A percentile compares a stretch with the other conserved stretches of the same genome.
Conservation (phyloP, 2,113 vertebrate species). For the Chamaetylas fuelleborni region DNA sequence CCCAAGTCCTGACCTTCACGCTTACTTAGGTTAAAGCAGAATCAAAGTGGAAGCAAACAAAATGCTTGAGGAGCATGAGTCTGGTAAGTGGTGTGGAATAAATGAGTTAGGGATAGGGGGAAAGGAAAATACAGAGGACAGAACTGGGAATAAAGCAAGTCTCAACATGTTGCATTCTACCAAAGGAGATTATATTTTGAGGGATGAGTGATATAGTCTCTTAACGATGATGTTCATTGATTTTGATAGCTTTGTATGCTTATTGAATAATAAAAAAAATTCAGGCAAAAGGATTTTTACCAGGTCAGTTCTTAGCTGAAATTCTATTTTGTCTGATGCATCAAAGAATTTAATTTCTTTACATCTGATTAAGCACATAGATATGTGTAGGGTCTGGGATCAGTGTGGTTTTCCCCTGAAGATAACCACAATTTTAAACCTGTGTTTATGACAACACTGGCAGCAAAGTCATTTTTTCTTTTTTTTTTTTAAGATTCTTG, state of each 20-base stretch:
- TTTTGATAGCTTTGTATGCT: background rate
- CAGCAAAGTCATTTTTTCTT: background rate
- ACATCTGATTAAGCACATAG: background rate
- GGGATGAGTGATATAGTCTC: background rate
- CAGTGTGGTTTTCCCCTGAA: background rate
- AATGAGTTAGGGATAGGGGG: background rate
- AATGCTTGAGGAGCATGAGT: background rate
- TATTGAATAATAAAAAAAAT: background rate
- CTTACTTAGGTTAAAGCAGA: background rate
- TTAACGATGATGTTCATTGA: background rate
- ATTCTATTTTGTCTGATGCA: background rate
- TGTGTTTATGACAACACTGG: background rate
- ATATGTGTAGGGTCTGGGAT: accelerated
- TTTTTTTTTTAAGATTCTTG: background rate
- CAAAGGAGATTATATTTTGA: background rate
- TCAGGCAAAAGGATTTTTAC: background rate
- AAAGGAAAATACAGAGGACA: background rate
- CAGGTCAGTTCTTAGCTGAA: background rate
- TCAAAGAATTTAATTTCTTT: background rate
- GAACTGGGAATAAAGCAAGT: background rate
- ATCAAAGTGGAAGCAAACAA: background rate
- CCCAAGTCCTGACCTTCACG: background rate
- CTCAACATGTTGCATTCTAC: background rate
- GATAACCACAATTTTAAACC: background rate
- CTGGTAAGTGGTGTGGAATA: background rate